Percentiles rank a stretch among this genome's conserved stretches.
Evolutionary conservation across 2,797 vertebrate species (phyloP).

Genomic region (Gambelia wislizenii): DNA sequence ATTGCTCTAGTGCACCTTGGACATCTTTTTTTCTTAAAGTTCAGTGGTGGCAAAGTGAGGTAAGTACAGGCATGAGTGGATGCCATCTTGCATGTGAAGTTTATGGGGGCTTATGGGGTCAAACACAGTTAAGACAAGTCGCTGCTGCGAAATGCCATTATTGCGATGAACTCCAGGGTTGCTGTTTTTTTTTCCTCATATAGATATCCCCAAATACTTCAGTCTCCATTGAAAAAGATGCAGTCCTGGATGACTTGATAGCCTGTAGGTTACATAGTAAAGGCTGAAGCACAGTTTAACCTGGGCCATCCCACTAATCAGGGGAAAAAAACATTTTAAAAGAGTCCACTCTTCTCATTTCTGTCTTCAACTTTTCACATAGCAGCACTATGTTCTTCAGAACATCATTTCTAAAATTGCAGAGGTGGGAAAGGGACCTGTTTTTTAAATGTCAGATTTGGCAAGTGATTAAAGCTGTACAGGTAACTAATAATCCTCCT

Average conservation of each 20-base stretch:
- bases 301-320: not conserved
- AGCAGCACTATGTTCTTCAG: not conserved
- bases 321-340: not conserved
- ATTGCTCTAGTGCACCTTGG: too few species aligned
- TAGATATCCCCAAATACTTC: too few species aligned
- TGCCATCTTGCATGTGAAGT: too few species aligned
- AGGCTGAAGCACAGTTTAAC: not conserved
- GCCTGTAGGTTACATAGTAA: not conserved
- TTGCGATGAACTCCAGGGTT: too few species aligned
- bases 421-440: slow-evolving; percentile 1
- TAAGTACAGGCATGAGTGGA: too few species aligned
- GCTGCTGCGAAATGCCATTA: too few species aligned
- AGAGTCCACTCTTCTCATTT: not conserved
- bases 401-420: slow-evolving; percentile 12
- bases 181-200: too few species aligned
- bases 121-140: too few species aligned
- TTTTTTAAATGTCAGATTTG: slow-evolving; percentile 23
- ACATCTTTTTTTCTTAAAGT: too few species aligned
- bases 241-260: not conserved
- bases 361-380: not conserved
- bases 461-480: slow-evolving; percentile 32
- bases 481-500: slow-evolving; percentile 31
- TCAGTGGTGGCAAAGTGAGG: too few species aligned
- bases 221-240: not conserved
- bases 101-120: too few species aligned